phyloP scores from a whole-genome alignment of 1,140 invertebrate species.

The Eumeta japonica region DNA sequence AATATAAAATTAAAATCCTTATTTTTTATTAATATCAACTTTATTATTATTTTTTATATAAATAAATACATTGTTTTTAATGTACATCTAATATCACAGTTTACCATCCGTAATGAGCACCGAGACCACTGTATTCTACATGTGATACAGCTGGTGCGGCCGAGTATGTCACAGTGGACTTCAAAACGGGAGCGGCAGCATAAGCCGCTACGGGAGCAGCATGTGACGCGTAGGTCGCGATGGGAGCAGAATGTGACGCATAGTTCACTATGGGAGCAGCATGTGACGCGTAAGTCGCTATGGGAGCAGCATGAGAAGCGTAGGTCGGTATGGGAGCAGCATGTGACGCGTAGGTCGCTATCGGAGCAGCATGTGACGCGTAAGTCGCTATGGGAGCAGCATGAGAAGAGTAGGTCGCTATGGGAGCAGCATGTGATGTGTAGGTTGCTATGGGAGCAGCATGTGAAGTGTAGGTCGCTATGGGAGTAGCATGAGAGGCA shows the following conservation, averaged over 20 bases:
- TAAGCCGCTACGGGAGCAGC: neutral
- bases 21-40: neutral
- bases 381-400: too few species aligned
- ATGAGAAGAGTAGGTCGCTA: slow-evolving; percentile 10
- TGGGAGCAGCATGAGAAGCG: slow-evolving; percentile 10
- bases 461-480: too few species aligned
- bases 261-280: slow-evolving; percentile 7
- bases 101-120: slow-evolving; percentile 32
- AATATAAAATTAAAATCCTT: neutral
- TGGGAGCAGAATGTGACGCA: too few species aligned
- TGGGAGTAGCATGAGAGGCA: slow-evolving; percentile 13
- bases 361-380: too few species aligned
- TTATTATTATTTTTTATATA: too few species aligned
- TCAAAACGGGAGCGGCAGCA: slow-evolving; percentile 13
- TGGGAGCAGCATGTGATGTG: slow-evolving; percentile 10
- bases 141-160: slow-evolving; percentile 23
- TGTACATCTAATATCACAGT: too few species aligned
- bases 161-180: slow-evolving; percentile 16
- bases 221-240: too few species aligned
- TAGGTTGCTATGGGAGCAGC: too few species aligned
- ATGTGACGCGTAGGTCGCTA: slow-evolving; percentile 10
- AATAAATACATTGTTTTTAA: neutral
- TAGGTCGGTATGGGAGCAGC: slow-evolving; percentile 19
- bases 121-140: slow-evolving; percentile 24
- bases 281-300: too few species aligned